Conservation (phyloP, 2,797 vertebrate genomes). For the Malurus leucopterus region DNA sequence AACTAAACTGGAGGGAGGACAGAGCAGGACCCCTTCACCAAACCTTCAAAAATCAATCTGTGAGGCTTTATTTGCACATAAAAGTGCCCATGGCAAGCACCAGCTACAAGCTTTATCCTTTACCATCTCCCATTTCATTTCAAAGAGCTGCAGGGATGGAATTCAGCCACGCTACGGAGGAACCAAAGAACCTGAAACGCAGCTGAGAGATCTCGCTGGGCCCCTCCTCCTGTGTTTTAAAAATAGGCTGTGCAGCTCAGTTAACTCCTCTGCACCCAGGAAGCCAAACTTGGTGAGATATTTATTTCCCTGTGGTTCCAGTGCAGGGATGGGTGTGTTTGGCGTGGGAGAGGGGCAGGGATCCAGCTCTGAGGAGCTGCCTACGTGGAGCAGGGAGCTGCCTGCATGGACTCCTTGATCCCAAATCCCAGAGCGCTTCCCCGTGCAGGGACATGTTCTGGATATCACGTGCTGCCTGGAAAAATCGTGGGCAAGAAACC, state of each 20-base stretch:
- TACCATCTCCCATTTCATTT: not conserved
- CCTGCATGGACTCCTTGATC: conserved; percentile 39
- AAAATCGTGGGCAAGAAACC: not conserved
- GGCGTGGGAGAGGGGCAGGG: not conserved
- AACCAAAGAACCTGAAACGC: not conserved
- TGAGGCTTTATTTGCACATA: not conserved
- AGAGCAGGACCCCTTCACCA: not conserved
- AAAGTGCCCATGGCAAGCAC: not conserved
- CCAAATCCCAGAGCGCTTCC: not conserved
- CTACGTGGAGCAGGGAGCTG: conserved; percentile 49
- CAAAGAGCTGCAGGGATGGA: not conserved
- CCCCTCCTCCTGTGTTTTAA: not conserved
- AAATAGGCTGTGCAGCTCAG: not conserved
- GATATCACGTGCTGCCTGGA: conserved; percentile 16
- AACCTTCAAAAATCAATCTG: not conserved
- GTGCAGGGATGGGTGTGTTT: not conserved
- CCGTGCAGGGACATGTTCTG: not conserved
- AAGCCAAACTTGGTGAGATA: not conserved
- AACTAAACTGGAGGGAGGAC: not conserved
- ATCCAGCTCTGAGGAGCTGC: not conserved
- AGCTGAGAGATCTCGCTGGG: not conserved
- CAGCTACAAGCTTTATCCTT: not conserved
- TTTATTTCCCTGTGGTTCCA: not conserved
- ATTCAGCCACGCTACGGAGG: not conserved
- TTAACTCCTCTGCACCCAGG: not conserved